Conservation (phyloP, 2,797 vertebrate genomes). For the Arvicola amphibius region DNA sequence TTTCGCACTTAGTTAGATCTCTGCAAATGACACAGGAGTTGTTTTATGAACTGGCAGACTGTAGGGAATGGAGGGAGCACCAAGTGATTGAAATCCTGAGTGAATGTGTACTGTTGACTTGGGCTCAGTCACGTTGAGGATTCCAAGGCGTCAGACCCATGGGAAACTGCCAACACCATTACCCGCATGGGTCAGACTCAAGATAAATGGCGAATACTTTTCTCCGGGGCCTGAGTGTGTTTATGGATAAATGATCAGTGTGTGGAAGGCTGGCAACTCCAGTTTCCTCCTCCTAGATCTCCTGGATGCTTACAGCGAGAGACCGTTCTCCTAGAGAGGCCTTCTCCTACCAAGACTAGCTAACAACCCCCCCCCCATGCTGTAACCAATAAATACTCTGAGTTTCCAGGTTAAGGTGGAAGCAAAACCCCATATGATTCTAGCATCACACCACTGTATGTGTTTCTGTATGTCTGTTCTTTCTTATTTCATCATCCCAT, state of each 20-base stretch:
- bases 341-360: too few relatives aligned
- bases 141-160: background rate
- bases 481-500: background rate
- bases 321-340: too few relatives aligned
- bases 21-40: background rate
- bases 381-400: too few relatives aligned
- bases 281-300: background rate
- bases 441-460: too few relatives aligned
- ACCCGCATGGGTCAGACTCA: background rate
- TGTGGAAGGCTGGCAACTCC: background rate
- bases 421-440: background rate
- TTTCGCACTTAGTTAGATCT: conserved; percentile 33
- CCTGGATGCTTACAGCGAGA: background rate
- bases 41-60: background rate
- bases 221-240: background rate
- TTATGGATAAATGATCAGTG: background rate
- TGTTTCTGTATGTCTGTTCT: background rate
- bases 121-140: background rate
- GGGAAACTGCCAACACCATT: background rate
- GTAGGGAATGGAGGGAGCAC: background rate
- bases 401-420: background rate
- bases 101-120: background rate
- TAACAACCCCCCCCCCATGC: background rate
- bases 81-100: background rate
- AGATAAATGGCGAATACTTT: background rate